These are phyloP conservation scores for Microdon myrmicae DNA, from an alignment of 2,888 invertebrate species.

Conservation along the genomic window DNA sequence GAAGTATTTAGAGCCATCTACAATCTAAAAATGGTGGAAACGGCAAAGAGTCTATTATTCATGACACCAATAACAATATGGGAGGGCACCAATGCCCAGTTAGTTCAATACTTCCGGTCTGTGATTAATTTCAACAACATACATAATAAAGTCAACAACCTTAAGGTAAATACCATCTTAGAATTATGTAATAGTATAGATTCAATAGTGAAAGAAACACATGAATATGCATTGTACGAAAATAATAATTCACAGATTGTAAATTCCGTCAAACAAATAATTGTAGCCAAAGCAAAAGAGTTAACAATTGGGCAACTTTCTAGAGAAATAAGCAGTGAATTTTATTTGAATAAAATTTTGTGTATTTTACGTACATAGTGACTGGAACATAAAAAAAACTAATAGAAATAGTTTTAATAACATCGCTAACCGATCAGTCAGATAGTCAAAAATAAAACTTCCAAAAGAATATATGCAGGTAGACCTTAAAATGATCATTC, in stretches of 20 bases:
- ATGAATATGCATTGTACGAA: slow-evolving; percentile 6
- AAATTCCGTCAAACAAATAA: neutral
- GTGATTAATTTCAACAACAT: neutral
- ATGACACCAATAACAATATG: no score
- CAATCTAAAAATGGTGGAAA: neutral
- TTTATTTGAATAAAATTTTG: neutral
- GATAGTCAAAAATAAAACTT: no score
- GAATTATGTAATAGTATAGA: slow-evolving; percentile 1
- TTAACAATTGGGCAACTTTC: neutral
- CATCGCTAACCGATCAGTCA: no score
- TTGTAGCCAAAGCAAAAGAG: neutral
- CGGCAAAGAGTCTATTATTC: slow-evolving; percentile 1
- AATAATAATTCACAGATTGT: no score
- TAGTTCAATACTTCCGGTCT: neutral
- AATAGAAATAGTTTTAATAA: no score
- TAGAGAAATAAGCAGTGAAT: neutral
- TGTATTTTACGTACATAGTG: neutral
- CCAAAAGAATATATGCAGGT: no score
- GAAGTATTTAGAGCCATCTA: slow-evolving; percentile 4
- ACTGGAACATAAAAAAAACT: slow-evolving; percentile 8
- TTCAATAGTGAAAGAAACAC: neutral
- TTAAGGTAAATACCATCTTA: slow-evolving; percentile 1
- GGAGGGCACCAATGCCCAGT: slow-evolving; percentile 1
- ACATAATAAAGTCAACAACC: neutral
- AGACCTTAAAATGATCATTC: no score